phyloP scores from a whole-genome alignment of 1,140 invertebrate species.

The Macrobrachium nipponense region DNA sequence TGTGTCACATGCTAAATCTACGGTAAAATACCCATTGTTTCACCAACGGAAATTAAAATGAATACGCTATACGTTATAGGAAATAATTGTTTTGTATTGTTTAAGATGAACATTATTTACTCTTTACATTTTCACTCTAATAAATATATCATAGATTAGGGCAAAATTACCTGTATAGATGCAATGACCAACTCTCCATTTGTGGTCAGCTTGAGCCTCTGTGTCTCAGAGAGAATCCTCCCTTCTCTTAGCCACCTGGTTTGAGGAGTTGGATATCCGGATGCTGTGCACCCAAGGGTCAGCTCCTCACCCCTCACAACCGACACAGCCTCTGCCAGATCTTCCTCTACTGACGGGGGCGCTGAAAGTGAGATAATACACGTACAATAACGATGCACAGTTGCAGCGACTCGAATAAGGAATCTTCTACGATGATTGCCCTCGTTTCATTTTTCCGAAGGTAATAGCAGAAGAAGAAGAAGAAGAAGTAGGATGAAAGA shows the following conservation, averaged over 20 bases:
- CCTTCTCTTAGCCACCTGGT: conserved; percentile 68
- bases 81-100: no score
- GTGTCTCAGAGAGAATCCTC: conserved; percentile 32
- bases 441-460: no score
- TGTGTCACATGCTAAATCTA: no score
- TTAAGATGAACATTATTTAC: no score
- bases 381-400: not conserved
- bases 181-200: conserved; percentile 42
- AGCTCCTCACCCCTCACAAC: conserved; percentile 60
- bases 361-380: conserved; percentile 5
- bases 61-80: no score
- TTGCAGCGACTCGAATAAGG: not conserved
- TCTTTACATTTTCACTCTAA: no score
- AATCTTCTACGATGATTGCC: not conserved
- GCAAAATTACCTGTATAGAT: conserved; percentile 19
- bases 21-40: no score
- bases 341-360: conserved; percentile 37
- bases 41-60: no score
- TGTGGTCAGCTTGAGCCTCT: conserved; percentile 1
- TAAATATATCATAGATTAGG: no score
- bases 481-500: no score
- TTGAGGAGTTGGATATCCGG: conserved; percentile 66
- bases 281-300: conserved; percentile 60
- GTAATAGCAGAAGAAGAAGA: not conserved
- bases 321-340: conserved; percentile 27